These are phyloP conservation scores for Stenodera caucasica DNA, from an alignment of 2,888 invertebrate species.

Conservation along the genomic window DNA sequence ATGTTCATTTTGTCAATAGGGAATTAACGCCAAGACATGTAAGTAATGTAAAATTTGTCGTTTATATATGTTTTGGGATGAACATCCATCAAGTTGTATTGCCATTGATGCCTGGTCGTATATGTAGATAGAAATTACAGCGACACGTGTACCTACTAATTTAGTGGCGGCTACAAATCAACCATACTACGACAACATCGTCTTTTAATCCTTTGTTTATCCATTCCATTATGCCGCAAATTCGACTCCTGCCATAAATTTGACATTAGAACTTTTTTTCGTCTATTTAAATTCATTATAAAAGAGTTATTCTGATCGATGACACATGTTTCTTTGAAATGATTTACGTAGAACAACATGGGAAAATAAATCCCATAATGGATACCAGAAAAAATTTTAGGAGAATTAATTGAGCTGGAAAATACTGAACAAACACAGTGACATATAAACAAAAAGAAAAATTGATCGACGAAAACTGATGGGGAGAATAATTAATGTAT, in stretches of 20 bases:
- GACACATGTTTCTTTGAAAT: neutral
- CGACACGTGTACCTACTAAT: slow-evolving; percentile 45
- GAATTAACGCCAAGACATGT: slow-evolving; percentile 6
- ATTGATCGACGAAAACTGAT: too few relatives aligned
- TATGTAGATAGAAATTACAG: slow-evolving; percentile 36
- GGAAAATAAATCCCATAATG: neutral
- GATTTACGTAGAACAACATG: neutral
- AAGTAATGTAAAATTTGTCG: slow-evolving; percentile 25
- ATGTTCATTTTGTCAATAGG: neutral
- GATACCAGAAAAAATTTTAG: neutral
- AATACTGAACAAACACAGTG: too few relatives aligned
- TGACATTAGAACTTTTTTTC: neutral
- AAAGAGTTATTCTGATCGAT: neutral
- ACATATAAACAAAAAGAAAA: too few relatives aligned
- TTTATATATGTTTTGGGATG: slow-evolving; percentile 31
- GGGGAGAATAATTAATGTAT: too few relatives aligned
- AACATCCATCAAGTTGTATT: slow-evolving; percentile 35
- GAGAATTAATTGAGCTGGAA: neutral
- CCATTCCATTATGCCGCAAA: slow-evolving; percentile 44
- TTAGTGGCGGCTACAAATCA: slow-evolving; percentile 47
- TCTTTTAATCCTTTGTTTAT: slow-evolving; percentile 43
- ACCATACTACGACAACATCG: slow-evolving; percentile 26
- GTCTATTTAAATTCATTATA: neutral
- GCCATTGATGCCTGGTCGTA: slow-evolving; percentile 14
- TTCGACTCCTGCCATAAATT: slow-evolving; percentile 15